Base-by-base conservation (phyloP, 2,797 vertebrate species). In the Pipistrellus kuhlii region DNA sequence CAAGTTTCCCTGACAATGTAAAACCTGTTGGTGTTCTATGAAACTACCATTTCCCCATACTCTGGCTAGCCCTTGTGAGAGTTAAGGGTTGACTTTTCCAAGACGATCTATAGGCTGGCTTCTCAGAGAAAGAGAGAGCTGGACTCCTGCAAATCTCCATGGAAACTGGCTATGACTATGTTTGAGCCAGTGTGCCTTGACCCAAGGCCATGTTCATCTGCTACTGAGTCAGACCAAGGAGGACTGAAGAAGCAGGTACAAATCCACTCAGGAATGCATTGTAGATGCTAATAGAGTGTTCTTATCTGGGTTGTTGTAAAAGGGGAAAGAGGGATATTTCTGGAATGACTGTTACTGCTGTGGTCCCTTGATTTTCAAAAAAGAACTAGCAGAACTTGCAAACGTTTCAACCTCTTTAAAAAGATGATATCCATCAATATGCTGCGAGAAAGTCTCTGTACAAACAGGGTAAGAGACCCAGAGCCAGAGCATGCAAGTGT, bases 1-100 rank as follows among this genome's bases (percentile, higher is more conserved):
- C 99, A 99, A 94, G 98, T 69, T 99, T 99, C 51, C 35, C 7
- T 6, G 59, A 89, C 85, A 75, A 78, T 86, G 25, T 68, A 93
- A 96, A 80, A 62, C 6, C 4, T 53, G 8, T 72, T 76, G 18
- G 4, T 25, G 1, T 66, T 83, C 10, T 69, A 15, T 23, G 66
- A 85, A 8, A 71, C 8, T 73, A 53, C 4, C 23, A 18, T 76
- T 92, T 30, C 6, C 30, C 18, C 14, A 57, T 64, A 84, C 4
- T 11, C 23, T 81, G 23, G 44, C 5, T 90, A 30, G 72, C 8
- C 13, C 21, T 83, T 25, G 0, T 35, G 59, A 88, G 35, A 85
- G 8, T 6, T 48, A 25, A 85, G 27, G 18, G 20, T 92, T 87
- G 75, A 72, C 21, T 68, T 95, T 15, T 55, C 14, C 8, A 88